These are phyloP conservation scores for Scelioninae gen. 2 DNA, from an alignment of 2,888 invertebrate genomes.

Conservation along the genomic window DNA sequence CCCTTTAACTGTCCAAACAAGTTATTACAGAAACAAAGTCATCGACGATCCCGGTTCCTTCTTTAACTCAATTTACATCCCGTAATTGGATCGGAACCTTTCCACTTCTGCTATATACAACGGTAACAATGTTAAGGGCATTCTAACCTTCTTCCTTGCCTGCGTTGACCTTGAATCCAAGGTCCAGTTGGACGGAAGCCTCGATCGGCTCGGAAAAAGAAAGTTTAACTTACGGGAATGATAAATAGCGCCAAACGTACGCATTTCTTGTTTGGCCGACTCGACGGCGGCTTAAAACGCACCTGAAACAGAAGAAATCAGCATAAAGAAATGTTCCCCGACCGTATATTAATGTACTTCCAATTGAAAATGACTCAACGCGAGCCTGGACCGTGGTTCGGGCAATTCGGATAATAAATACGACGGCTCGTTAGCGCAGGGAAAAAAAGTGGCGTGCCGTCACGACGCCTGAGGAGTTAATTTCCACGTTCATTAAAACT, in stretches of 20 bases:
- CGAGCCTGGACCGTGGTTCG: neutral
- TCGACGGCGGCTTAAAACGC: conserved; percentile 4
- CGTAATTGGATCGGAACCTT: too few relatives aligned
- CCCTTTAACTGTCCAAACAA: neutral
- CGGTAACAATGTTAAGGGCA: conserved; percentile 5
- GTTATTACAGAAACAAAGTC: too few relatives aligned
- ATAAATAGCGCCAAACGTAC: conserved; percentile 27
- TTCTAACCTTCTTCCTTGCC: conserved; percentile 24
- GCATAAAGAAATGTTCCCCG: conserved; percentile 1
- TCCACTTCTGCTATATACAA: too few relatives aligned
- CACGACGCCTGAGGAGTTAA: neutral
- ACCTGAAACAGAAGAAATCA: conserved; percentile 19
- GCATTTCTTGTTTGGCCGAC: conserved; percentile 33
- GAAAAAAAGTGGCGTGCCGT: neutral
- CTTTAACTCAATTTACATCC: conserved; percentile 1
- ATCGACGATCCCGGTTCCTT: too few relatives aligned
- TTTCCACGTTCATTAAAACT: neutral
- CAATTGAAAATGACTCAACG: neutral
- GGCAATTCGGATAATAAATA: too few relatives aligned
- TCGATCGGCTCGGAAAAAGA: conserved; percentile 40
- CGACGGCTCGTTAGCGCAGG: neutral
- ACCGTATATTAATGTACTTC: conserved; percentile 20
- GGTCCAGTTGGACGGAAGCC: conserved; percentile 36
- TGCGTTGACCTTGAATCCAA: conserved; percentile 41
- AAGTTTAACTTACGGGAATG: conserved; percentile 41